Evolutionary conservation across 2,113 vertebrate genomes (phyloP).

Genomic region (Chamaea fasciata): DNA sequence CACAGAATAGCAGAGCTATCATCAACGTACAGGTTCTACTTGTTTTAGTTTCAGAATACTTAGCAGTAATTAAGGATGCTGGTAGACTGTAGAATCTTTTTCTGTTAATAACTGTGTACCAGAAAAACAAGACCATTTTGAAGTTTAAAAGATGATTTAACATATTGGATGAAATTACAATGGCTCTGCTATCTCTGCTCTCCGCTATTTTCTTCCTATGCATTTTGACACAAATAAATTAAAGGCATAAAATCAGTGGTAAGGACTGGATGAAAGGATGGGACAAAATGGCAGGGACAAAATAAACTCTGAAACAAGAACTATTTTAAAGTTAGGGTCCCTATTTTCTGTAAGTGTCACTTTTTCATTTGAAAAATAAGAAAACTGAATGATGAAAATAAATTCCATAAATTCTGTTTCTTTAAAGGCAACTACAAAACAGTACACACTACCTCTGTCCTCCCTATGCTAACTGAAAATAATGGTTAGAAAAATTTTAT

Average conservation of each 20-base stretch:
- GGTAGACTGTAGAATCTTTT: background rate
- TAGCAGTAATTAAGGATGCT: background rate
- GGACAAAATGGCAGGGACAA: background rate
- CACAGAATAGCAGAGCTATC: background rate
- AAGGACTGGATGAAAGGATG: background rate
- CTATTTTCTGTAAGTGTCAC: background rate
- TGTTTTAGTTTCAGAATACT: background rate
- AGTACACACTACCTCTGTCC: background rate
- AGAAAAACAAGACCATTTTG: background rate
- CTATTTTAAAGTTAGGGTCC: background rate
- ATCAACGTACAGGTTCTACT: background rate
- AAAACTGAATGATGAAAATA: background rate
- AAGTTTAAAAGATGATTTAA: background rate
- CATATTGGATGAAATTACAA: background rate
- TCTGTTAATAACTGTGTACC: background rate
- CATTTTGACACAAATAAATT: background rate
- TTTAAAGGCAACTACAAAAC: background rate
- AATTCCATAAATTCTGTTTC: background rate
- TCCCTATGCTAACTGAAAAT: background rate
- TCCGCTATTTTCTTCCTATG: background rate
- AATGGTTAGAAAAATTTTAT: background rate
- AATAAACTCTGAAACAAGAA: background rate
- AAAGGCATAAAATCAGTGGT: background rate
- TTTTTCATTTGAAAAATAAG: background rate
- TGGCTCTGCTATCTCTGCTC: background rate